A percentile compares a stretch with the other conserved stretches of the same genome.
Evolutionary conservation across 1,140 invertebrate species (phyloP).

Genomic region (Drosophila paulistorum): DNA sequence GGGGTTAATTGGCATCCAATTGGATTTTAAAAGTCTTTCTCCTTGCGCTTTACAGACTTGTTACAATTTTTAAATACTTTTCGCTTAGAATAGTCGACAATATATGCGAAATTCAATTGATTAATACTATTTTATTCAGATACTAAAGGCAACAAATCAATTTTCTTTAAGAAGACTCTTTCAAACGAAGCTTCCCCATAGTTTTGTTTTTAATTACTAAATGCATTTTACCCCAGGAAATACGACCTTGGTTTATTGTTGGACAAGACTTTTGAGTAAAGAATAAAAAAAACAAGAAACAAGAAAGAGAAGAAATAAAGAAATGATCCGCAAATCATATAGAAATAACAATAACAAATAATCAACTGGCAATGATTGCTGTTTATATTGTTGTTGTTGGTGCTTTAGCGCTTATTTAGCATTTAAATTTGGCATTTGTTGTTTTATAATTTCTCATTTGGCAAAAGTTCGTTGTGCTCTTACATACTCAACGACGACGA

Average conservation of each 20-base stretch:
- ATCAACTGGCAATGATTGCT: slow-evolving; percentile 18
- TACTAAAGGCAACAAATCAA: too few species aligned
- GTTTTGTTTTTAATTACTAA: neutral
- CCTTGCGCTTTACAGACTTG: too few species aligned
- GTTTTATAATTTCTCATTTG: slow-evolving; percentile 77
- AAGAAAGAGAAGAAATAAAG: slow-evolving; percentile 8
- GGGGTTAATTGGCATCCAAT: too few species aligned
- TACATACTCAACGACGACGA: slow-evolving; percentile 26
- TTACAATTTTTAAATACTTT: too few species aligned
- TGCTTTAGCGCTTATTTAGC: slow-evolving; percentile 56
- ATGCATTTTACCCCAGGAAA: neutral
- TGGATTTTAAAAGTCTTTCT: too few species aligned
- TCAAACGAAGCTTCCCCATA: too few species aligned
- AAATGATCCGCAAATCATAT: slow-evolving; percentile 8
- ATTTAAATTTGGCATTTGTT: slow-evolving; percentile 63
- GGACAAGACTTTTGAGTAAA: neutral
- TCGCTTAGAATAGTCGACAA: too few species aligned
- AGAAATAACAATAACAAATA: slow-evolving; percentile 20
- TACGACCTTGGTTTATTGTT: neutral
- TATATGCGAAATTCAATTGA: too few species aligned
- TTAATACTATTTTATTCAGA: too few species aligned
- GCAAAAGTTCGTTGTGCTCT: slow-evolving; percentile 77
- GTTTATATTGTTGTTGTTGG: slow-evolving; percentile 34
- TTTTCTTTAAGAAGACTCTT: too few species aligned
- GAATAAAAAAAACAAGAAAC: neutral